Evolutionary conservation across 2,113 vertebrate species (phyloP).

Genomic region (Colius striatus): DNA sequence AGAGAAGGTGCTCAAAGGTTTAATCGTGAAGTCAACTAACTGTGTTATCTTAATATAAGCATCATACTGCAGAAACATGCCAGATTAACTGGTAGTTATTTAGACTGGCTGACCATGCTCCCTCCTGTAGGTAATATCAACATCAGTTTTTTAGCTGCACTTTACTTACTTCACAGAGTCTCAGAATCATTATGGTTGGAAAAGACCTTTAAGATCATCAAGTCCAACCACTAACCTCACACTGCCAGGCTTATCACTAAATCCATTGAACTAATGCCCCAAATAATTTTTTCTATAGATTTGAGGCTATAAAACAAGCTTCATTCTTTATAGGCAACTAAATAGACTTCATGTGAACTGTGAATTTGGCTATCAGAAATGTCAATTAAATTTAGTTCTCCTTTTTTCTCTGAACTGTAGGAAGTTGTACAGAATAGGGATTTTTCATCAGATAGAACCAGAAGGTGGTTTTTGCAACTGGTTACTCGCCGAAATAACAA

Average conservation of each 20-base stretch:
- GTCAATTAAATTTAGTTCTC: neutral
- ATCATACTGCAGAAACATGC: neutral
- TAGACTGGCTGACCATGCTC: neutral
- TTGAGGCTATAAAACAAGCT: neutral
- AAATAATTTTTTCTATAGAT: neutral
- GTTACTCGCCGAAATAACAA: neutral
- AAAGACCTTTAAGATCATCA: too few relatives aligned
- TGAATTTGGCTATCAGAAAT: neutral
- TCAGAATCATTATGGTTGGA: too few relatives aligned
- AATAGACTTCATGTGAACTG: neutral
- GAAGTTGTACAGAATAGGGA: neutral
- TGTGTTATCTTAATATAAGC: neutral
- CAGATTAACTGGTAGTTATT: neutral
- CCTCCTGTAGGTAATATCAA: neutral
- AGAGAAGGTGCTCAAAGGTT: neutral
- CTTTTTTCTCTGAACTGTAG: neutral
- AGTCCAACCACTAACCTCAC: too few relatives aligned
- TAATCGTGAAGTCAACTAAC: neutral
- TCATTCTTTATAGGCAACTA: neutral
- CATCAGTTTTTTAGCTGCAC: neutral
- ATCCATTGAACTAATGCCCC: neutral
- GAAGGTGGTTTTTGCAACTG: neutral
- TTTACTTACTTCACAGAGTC: neutral
- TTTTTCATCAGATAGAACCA: neutral
- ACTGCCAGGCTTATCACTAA: neutral